Conservation (phyloP, 2,113 vertebrate genomes). For the Phyllopteryx taeniolatus region DNA sequence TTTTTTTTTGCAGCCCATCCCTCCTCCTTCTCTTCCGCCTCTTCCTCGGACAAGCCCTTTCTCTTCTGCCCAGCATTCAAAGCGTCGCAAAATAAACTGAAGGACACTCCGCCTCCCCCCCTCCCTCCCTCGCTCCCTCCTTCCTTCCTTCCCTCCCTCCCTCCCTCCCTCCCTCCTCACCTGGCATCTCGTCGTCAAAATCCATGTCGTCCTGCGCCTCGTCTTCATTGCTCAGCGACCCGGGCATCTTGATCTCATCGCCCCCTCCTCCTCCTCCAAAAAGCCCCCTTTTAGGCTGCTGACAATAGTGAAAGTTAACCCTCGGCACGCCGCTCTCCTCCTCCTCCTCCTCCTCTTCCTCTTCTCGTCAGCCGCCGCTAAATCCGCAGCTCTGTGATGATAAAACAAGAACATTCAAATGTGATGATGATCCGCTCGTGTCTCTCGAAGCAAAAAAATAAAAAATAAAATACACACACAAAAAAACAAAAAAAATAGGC, state of each 20-base stretch:
- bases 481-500: slow-evolving; percentile 42
- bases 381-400: slow-evolving; percentile 32
- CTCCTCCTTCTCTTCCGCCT: slow-evolving; percentile 53
- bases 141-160: slow-evolving; percentile 64
- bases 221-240: slow-evolving; percentile 83
- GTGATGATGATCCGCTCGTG: neutral
- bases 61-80: slow-evolving; percentile 69
- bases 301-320: slow-evolving; percentile 76
- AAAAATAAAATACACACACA: slow-evolving; percentile 63
- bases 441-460: slow-evolving; percentile 3
- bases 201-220: slow-evolving; percentile 82
- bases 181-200: slow-evolving; percentile 83
- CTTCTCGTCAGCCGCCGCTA: slow-evolving; percentile 2
- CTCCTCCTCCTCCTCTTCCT: neutral
- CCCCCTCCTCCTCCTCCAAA: slow-evolving; percentile 40
- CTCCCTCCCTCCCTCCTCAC: slow-evolving; percentile 61
- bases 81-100: slow-evolving; percentile 71
- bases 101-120: slow-evolving; percentile 70
- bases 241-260: slow-evolving; percentile 81
- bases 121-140: slow-evolving; percentile 28
- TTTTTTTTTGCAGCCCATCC: slow-evolving; percentile 43
- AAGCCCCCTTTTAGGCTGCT: slow-evolving; percentile 65
- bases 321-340: slow-evolving; percentile 59
- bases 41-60: slow-evolving; percentile 74
- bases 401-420: neutral